Conservation (phyloP, 2,113 vertebrate species). For the Sinocyclocheilus grahami region DNA sequence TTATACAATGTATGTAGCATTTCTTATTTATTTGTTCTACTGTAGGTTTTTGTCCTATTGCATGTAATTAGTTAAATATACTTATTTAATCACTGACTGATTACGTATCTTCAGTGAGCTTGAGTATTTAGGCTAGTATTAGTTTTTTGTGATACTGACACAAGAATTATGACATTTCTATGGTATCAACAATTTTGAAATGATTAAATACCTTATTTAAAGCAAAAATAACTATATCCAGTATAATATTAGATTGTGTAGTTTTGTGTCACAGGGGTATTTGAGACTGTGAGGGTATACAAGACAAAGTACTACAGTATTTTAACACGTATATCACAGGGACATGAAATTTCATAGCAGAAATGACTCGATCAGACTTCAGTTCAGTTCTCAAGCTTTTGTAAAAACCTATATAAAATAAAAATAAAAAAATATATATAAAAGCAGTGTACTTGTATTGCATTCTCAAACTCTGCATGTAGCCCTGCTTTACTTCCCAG, state of each 20-base stretch:
- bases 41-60: too few relatives aligned
- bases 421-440: background rate
- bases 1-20: too few relatives aligned
- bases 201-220: too few relatives aligned
- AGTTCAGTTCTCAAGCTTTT: background rate
- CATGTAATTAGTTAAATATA: too few relatives aligned
- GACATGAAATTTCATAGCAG: background rate
- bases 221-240: background rate
- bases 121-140: too few relatives aligned
- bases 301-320: background rate
- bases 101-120: too few relatives aligned
- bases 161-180: too few relatives aligned
- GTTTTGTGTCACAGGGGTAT: background rate
- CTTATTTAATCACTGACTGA: too few relatives aligned
- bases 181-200: too few relatives aligned
- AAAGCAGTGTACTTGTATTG: background rate
- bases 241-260: background rate
- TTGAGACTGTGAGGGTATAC: background rate
- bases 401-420: background rate
- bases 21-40: too few relatives aligned
- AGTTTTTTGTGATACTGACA: too few relatives aligned
- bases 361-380: background rate
- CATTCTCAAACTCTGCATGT: slow-evolving; percentile 10
- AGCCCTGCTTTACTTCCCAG: slow-evolving; percentile 2
- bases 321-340: background rate